Percentiles rank a stretch among this genome's conserved stretches.
Evolutionary conservation across 1,140 invertebrate species (phyloP).

Genomic region (Popillia japonica): DNA sequence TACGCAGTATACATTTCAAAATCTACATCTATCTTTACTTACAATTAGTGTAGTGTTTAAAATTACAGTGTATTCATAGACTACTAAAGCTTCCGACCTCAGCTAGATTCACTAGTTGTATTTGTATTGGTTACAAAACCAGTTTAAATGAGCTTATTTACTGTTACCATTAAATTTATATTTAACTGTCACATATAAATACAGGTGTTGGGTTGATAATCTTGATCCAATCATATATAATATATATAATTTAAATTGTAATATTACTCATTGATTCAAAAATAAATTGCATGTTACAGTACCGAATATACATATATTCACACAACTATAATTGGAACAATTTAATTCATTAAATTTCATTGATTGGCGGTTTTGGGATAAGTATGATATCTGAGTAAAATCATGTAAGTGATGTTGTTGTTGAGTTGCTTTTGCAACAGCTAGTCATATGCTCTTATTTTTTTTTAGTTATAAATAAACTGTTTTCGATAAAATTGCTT

Average conservation of each 20-base stretch:
- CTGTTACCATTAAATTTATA: not conserved
- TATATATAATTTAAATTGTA: slow-evolving; percentile 2
- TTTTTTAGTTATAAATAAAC: not conserved
- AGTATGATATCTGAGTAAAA: too few relatives aligned
- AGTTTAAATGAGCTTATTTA: not conserved
- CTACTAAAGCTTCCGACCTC: not conserved
- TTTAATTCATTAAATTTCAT: not conserved
- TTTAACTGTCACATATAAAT: not conserved
- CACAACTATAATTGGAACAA: not conserved
- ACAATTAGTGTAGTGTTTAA: not conserved
- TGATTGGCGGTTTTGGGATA: too few relatives aligned
- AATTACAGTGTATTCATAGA: not conserved
- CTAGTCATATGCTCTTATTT: not conserved
- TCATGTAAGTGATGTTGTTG: not conserved
- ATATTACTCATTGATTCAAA: not conserved
- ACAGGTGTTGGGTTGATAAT: not conserved
- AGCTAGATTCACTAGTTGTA: not conserved
- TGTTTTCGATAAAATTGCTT: not conserved
- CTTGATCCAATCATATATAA: not conserved
- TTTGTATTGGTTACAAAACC: not conserved
- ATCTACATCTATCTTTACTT: not conserved
- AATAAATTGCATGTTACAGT: not conserved
- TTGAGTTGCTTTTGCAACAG: not conserved
- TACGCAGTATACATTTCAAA: not conserved
- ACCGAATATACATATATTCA: not conserved